These are phyloP conservation scores for Marcusenius ussheri DNA, from an alignment of 2,113 vertebrate species.

Conservation along the genomic window DNA sequence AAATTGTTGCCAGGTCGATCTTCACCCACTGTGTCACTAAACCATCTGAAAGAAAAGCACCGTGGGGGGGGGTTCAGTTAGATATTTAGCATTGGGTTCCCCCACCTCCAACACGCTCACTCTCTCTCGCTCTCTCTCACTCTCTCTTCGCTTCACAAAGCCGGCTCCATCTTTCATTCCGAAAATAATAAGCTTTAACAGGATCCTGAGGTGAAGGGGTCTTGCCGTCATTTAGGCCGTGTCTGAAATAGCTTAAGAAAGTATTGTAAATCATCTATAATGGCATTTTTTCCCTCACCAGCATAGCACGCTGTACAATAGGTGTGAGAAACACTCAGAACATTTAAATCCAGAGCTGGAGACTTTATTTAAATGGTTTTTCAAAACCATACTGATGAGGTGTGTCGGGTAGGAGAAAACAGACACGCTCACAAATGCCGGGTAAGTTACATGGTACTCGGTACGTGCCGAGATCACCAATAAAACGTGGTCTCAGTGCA, in stretches of 20 bases:
- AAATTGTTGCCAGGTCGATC: not conserved
- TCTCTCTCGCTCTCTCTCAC: slow-evolving; percentile 24
- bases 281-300: not conserved
- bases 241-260: slow-evolving; percentile 35
- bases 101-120: slow-evolving; percentile 35
- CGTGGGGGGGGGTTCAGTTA: slow-evolving; percentile 29
- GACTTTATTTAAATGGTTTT: not conserved
- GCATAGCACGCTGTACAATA: not conserved
- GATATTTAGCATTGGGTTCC: slow-evolving; percentile 20
- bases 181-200: slow-evolving; percentile 44
- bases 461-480: slow-evolving; percentile 28
- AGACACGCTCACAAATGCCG: not conserved
- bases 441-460: slow-evolving; percentile 30
- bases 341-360: not conserved
- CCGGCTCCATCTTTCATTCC: slow-evolving; percentile 49
- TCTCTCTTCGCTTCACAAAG: slow-evolving; percentile 31
- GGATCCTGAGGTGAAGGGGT: slow-evolving; percentile 32
- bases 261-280: slow-evolving; percentile 24
- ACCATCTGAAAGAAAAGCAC: slow-evolving; percentile 1
- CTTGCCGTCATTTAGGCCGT: slow-evolving; percentile 35
- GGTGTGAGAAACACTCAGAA: not conserved
- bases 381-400: not conserved
- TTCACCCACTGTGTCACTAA: slow-evolving; percentile 7
- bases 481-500: slow-evolving; percentile 28
- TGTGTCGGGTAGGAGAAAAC: not conserved